phyloP scores from a whole-genome alignment of 2,113 vertebrate species.

The Neolamprologus sp. region DNA sequence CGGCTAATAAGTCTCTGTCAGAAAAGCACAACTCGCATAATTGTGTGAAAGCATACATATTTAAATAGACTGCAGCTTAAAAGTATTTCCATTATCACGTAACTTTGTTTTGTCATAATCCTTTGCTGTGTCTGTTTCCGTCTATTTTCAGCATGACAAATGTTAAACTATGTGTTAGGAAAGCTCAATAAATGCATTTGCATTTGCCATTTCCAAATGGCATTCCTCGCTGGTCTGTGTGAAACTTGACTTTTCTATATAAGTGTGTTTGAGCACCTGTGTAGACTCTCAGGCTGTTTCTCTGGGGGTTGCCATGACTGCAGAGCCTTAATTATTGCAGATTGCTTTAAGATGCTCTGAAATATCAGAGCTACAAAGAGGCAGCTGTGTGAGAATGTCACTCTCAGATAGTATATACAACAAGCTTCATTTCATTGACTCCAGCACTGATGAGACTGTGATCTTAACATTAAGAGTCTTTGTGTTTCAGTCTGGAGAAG shows the following conservation, averaged over 20 bases:
- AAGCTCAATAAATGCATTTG: neutral
- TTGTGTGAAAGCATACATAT: neutral
- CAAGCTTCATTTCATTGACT: neutral
- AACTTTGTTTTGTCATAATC: neutral
- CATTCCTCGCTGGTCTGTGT: neutral
- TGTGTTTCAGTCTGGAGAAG: neutral
- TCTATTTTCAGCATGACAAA: neutral
- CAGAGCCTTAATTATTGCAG: neutral
- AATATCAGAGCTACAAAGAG: neutral
- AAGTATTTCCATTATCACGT: neutral
- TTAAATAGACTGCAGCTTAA: neutral
- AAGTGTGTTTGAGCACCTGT: neutral
- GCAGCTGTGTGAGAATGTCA: neutral
- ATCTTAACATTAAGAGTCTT: neutral
- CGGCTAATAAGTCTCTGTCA: neutral
- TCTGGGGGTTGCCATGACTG: neutral
- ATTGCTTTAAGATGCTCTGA: neutral
- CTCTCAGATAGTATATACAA: neutral
- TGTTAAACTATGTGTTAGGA: neutral
- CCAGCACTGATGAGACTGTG: neutral
- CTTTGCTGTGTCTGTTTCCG: neutral
- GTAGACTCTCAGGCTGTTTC: neutral
- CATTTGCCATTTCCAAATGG: constrained; percentile 5
- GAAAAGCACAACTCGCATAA: neutral
- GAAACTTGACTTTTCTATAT: constrained; percentile 15